Conservation (phyloP, 2,888 invertebrate genomes). For the Abrostola tripartita region DNA sequence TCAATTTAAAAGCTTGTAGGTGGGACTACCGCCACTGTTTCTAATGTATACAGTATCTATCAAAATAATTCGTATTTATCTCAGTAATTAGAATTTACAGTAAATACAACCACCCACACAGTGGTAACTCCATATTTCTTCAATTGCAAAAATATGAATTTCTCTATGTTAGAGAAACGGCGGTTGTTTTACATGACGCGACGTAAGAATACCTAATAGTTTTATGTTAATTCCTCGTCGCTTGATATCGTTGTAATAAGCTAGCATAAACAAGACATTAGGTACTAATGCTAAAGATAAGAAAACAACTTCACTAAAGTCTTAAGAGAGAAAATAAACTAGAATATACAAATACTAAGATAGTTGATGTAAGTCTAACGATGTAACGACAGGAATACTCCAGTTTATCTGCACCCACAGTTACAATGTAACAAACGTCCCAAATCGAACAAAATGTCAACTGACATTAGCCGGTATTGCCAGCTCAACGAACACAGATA, state of each 20-base stretch:
- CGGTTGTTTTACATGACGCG: background rate
- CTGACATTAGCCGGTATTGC: slow-evolving; percentile 45
- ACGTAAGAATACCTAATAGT: background rate
- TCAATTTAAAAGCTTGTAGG: too few relatives aligned
- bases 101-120: too few relatives aligned
- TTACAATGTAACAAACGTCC: slow-evolving; percentile 36
- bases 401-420: slow-evolving; percentile 22
- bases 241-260: background rate
- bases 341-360: slow-evolving; percentile 23
- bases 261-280: too few relatives aligned
- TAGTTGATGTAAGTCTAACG: slow-evolving; percentile 24
- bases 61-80: too few relatives aligned
- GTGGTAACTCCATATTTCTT: too few relatives aligned
- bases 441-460: slow-evolving; percentile 24
- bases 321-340: slow-evolving; percentile 22
- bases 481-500: slow-evolving; percentile 31
- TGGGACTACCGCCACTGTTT: too few relatives aligned
- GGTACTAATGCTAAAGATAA: too few relatives aligned
- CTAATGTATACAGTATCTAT: too few relatives aligned
- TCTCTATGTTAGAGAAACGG: background rate
- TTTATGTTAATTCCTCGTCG: background rate
- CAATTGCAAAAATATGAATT: too few relatives aligned
- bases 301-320: too few relatives aligned
- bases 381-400: slow-evolving; percentile 17
- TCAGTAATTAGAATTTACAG: too few relatives aligned